Percentiles rank a stretch among this genome's conserved stretches.
Evolutionary conservation across 2,797 vertebrate genomes (phyloP).

Genomic region (Mormyrus hasselquistii): DNA sequence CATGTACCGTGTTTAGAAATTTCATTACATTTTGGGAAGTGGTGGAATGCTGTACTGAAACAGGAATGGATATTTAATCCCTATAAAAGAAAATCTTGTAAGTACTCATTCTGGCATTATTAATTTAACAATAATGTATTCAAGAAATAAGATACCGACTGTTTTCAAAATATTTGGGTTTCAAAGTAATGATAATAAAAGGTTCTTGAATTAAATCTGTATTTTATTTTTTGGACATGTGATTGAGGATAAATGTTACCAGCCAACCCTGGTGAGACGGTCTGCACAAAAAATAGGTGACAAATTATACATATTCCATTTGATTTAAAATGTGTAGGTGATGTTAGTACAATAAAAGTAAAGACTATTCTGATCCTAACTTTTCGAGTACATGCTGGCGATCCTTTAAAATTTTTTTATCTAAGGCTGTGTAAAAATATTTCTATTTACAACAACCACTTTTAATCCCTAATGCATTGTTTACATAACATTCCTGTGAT

Average conservation of each 20-base stretch:
- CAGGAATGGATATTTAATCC: slow-evolving; percentile 42
- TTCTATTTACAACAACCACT: neutral
- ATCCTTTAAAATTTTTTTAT: neutral
- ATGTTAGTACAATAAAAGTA: neutral
- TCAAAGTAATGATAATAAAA: slow-evolving; percentile 51
- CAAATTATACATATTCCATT: neutral
- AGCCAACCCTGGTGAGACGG: neutral
- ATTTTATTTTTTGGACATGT: neutral
- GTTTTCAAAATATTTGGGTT: slow-evolving; percentile 54
- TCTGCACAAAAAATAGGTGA: neutral
- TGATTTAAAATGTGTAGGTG: neutral
- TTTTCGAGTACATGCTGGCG: neutral
- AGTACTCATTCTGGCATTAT: slow-evolving; percentile 52
- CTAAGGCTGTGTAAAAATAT: neutral
- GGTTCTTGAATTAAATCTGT: slow-evolving; percentile 54
- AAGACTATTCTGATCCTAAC: neutral
- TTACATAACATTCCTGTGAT: neutral
- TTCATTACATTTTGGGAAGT: slow-evolving; percentile 46
- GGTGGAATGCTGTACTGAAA: slow-evolving; percentile 36
- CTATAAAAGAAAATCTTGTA: slow-evolving; percentile 47
- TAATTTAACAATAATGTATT: slow-evolving; percentile 35
- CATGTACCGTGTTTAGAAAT: slow-evolving; percentile 81
- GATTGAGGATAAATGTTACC: neutral
- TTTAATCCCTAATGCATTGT: neutral
- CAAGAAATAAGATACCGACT: slow-evolving; percentile 57